These are phyloP conservation scores for Caenorhabditis sp. DNA, from an alignment of 2,888 invertebrate species.

Conservation along the genomic window DNA sequence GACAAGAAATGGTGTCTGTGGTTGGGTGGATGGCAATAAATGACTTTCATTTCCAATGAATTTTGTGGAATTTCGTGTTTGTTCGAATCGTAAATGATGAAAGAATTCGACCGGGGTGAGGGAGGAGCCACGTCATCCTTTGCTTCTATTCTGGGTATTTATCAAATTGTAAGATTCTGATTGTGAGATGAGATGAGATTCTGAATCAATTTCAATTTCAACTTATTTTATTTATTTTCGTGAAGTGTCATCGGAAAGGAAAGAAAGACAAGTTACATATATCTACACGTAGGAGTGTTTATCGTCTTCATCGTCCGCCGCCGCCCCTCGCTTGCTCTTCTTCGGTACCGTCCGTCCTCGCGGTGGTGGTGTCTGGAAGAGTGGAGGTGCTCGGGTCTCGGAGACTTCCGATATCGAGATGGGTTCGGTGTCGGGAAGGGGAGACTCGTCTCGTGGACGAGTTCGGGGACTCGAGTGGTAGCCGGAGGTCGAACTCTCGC, in stretches of 20 bases:
- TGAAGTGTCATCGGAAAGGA: conserved; percentile 13
- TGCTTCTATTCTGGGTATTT: not conserved
- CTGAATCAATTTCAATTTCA: too few relatives aligned
- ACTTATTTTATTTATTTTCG: not conserved
- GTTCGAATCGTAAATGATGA: conserved; percentile 24
- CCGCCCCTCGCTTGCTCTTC: not conserved
- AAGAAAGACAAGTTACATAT: too few relatives aligned
- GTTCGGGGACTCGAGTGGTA: conserved; percentile 52
- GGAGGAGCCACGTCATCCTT: conserved; percentile 19
- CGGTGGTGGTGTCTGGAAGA: conserved; percentile 43
- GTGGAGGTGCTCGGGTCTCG: conserved; percentile 48
- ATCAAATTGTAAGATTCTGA: too few relatives aligned
- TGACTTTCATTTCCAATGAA: conserved; percentile 46
- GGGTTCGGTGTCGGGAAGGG: conserved; percentile 49
- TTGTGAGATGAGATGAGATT: too few relatives aligned
- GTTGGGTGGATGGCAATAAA: conserved; percentile 27
- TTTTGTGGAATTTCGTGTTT: conserved; percentile 22
- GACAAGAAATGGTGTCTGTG: not conserved
- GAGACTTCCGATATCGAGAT: conserved; percentile 63
- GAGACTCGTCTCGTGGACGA: conserved; percentile 56
- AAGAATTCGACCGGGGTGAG: not conserved
- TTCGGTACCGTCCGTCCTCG: conserved; percentile 20
- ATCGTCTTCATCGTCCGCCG: conserved; percentile 29
- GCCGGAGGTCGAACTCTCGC: conserved; percentile 43
- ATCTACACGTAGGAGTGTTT: conserved; percentile 65